A percentile compares a stretch with the other conserved stretches of the same genome.
Evolutionary conservation across 2,113 vertebrate species (phyloP).

Genomic region (Burhinus oedicnemus): DNA sequence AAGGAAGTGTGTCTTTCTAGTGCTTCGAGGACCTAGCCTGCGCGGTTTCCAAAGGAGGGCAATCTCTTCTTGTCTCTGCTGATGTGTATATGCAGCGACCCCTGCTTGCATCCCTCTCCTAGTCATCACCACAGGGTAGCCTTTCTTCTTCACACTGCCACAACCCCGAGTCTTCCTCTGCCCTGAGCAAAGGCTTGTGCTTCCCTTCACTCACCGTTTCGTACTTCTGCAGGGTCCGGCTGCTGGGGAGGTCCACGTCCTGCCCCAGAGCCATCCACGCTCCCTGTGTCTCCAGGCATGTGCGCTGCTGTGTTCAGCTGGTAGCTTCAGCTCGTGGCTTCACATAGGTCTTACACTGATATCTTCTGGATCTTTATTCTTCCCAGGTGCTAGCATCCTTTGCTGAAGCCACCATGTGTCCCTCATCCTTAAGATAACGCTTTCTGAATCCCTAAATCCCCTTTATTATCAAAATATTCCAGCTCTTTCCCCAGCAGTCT

Average conservation of each 20-base stretch:
- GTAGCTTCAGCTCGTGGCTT: neutral
- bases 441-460: neutral
- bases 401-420: neutral
- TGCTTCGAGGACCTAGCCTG: neutral
- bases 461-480: neutral
- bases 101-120: neutral
- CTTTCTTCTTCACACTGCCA: neutral
- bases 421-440: neutral
- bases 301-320: neutral
- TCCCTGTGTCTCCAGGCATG: neutral
- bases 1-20: neutral
- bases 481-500: neutral
- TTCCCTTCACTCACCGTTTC: neutral
- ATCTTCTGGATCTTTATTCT: neutral
- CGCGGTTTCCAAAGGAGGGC: neutral
- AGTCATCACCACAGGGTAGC: neutral
- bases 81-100: neutral
- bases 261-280: rapidly evolving
- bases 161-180: neutral
- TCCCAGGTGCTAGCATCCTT: neutral
- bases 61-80: neutral
- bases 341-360: neutral
- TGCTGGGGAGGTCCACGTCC: neutral
- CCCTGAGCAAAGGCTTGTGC: neutral
- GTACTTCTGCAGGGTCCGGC: neutral